Evolutionary conservation across 2,113 vertebrate genomes (phyloP).

Genomic region (Neodontobutis hainanensis): DNA sequence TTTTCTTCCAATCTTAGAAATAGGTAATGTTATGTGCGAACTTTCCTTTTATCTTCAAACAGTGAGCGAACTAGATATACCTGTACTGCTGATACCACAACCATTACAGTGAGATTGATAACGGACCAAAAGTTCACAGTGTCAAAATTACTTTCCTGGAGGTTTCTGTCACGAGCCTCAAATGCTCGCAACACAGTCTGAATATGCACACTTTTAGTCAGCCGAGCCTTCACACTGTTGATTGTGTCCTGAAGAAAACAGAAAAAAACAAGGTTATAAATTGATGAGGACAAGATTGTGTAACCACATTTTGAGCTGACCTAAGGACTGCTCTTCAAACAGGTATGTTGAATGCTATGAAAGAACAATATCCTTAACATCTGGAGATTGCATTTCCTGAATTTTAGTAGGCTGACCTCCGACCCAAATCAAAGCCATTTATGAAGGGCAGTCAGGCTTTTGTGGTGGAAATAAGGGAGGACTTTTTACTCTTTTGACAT

Average conservation of each 20-base stretch:
- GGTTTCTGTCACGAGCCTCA: constrained; percentile 95
- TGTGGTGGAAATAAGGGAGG: constrained; percentile 44
- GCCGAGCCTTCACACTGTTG: constrained; percentile 90
- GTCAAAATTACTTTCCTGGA: constrained; percentile 96
- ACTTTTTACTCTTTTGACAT: constrained; percentile 39
- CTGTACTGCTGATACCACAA: constrained; percentile 88
- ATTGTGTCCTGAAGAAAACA: constrained; percentile 87
- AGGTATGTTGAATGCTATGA: background rate
- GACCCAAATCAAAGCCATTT: constrained; percentile 31
- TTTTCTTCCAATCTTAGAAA: constrained; percentile 6
- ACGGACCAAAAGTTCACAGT: constrained; percentile 94
- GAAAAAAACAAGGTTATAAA: background rate
- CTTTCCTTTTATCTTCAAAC: constrained; percentile 93
- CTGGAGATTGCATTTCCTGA: constrained; percentile 51
- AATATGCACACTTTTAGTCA: constrained; percentile 94
- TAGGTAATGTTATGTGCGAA: constrained; percentile 82
- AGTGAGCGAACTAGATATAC: constrained; percentile 94
- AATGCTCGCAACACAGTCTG: constrained; percentile 93
- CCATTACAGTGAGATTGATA: constrained; percentile 87
- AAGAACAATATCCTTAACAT: constrained; percentile 52
- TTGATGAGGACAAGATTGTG: background rate
- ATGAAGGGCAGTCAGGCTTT: constrained; percentile 3
- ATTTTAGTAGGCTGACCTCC: constrained; percentile 29
- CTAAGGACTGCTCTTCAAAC: no score
- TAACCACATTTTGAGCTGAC: no score